phyloP scores from a whole-genome alignment of 2,797 vertebrate species.

The Austrolebias charrua region DNA sequence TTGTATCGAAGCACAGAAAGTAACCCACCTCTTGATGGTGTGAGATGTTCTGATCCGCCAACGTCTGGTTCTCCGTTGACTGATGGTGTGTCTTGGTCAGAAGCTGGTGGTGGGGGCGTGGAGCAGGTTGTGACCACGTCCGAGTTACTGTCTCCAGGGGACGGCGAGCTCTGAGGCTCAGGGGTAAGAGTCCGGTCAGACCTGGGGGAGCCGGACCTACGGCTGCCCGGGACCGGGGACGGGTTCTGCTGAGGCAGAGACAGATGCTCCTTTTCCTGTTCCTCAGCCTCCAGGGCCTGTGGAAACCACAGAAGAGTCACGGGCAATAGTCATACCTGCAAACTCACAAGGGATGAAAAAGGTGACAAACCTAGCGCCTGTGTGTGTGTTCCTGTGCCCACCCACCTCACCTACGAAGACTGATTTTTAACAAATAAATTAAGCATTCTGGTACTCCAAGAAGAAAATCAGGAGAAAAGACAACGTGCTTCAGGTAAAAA shows the following conservation, averaged over 20 bases:
- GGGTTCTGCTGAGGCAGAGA: slow-evolving; percentile 81
- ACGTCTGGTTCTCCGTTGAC: slow-evolving; percentile 68
- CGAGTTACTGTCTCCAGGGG: slow-evolving; percentile 64
- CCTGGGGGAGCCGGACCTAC: slow-evolving; percentile 77
- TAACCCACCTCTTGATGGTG: slow-evolving; percentile 57
- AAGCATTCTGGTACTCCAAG: no score
- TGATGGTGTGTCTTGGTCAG: slow-evolving; percentile 55
- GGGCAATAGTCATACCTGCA: background rate
- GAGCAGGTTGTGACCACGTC: slow-evolving; percentile 55
- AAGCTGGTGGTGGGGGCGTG: slow-evolving; percentile 27
- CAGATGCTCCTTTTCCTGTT: slow-evolving; percentile 83
- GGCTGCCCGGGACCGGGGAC: slow-evolving; percentile 62
- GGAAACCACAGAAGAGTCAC: background rate
- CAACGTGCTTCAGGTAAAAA: no score
- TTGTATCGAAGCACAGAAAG: no score
- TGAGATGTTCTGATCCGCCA: slow-evolving; percentile 39
- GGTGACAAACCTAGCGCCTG: no score
- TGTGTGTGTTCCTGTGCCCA: no score
- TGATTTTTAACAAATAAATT: no score
- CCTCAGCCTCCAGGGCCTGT: slow-evolving; percentile 88
- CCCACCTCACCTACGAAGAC: no score
- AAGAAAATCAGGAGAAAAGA: no score
- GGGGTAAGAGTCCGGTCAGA: slow-evolving; percentile 62
- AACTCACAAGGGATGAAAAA: no score
- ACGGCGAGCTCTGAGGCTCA: slow-evolving; percentile 65